These are phyloP conservation scores for Philopotamus ludificatus DNA, from an alignment of 1,140 invertebrate species.

Conservation along the genomic window DNA sequence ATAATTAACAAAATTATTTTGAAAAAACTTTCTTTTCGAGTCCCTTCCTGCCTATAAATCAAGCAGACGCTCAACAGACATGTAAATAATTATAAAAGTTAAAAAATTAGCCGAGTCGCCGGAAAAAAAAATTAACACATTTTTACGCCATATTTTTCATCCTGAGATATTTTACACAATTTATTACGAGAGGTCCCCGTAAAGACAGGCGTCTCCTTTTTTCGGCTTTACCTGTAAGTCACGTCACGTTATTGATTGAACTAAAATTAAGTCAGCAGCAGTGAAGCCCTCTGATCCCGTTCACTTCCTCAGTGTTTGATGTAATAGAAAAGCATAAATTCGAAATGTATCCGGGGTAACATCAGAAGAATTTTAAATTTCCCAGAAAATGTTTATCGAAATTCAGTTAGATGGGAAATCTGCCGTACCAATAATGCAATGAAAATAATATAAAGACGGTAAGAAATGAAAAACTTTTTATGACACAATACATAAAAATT, in stretches of 20 bases:
- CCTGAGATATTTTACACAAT: neutral
- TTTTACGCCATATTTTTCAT: neutral
- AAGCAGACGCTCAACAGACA: neutral
- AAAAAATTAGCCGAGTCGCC: neutral
- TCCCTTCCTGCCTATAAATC: too few species aligned
- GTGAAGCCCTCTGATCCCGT: conserved; percentile 3
- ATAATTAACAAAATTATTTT: too few species aligned
- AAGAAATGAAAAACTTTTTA: neutral
- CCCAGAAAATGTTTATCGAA: conserved; percentile 6
- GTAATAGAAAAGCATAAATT: conserved; percentile 32
- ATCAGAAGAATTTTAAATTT: conserved; percentile 23
- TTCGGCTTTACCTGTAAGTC: conserved; percentile 5
- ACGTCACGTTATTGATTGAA: conserved; percentile 19
- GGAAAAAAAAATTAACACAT: neutral
- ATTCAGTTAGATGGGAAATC: neutral
- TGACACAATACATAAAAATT: too few species aligned
- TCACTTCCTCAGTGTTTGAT: neutral
- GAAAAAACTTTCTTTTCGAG: too few species aligned
- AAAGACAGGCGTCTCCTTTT: neutral
- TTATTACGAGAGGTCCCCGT: neutral
- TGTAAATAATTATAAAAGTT: neutral
- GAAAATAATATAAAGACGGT: too few species aligned
- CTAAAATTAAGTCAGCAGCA: conserved; percentile 25
- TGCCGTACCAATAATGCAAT: too few species aligned
- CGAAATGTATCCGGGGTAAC: conserved; percentile 24